Evolutionary conservation across 2,888 invertebrate species (phyloP).

Genomic region (Sarcophaga caerulescens): DNA sequence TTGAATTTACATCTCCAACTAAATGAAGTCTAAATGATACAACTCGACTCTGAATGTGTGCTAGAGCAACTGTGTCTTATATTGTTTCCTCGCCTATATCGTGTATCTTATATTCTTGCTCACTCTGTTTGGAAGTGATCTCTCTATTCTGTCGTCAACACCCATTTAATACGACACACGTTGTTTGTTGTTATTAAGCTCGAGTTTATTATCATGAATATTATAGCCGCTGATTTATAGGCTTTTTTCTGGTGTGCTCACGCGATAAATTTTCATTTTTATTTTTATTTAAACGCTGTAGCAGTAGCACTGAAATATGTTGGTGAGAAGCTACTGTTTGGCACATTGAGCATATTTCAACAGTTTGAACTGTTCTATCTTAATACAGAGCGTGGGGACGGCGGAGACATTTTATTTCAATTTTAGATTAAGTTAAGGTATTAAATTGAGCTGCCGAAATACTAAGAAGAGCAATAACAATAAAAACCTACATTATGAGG

Average conservation of each 20-base stretch:
- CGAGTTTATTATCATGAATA: slow-evolving; percentile 18
- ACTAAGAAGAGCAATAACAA: no score
- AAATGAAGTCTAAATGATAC: no score
- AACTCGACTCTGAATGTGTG: no score
- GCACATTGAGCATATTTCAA: not conserved
- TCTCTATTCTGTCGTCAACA: not conserved
- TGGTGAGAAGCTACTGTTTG: not conserved
- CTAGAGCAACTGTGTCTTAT: no score
- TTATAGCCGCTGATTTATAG: slow-evolving; percentile 33
- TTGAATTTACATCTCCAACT: no score
- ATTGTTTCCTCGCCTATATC: no score
- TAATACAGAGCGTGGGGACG: not conserved
- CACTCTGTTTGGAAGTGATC: not conserved
- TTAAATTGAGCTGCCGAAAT: not conserved
- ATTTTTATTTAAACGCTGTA: not conserved
- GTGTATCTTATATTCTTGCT: not conserved
- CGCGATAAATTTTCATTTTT: slow-evolving; percentile 22
- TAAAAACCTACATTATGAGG: no score
- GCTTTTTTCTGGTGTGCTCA: not conserved
- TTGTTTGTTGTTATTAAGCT: slow-evolving; percentile 14
- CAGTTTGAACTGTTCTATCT: not conserved
- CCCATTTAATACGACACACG: not conserved
- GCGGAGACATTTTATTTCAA: not conserved
- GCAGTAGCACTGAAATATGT: no score
- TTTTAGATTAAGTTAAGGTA: slow-evolving; percentile 5